These are phyloP conservation scores for Rhinatrema bivittatum DNA, from an alignment of 2,797 vertebrate genomes.

Conservation along the genomic window DNA sequence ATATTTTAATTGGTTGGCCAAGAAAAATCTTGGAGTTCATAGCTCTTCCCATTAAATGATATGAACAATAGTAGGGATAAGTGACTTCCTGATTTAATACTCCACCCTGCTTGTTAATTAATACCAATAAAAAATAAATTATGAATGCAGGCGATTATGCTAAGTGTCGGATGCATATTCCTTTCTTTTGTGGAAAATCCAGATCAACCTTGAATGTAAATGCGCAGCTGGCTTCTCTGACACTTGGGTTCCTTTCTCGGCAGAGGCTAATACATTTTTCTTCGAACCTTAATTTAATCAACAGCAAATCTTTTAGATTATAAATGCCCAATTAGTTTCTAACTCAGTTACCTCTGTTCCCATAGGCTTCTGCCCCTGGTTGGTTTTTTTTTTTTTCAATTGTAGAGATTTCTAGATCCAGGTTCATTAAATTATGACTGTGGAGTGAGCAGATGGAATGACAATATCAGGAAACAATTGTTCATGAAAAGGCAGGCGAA, in stretches of 20 bases:
- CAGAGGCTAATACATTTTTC: slow-evolving; percentile 36
- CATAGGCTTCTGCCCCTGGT: not conserved
- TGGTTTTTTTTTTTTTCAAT: no score
- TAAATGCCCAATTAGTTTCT: slow-evolving; percentile 27
- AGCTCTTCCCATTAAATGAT: no score
- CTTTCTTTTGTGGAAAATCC: slow-evolving; percentile 31
- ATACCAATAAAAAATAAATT: slow-evolving; percentile 26
- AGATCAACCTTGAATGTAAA: slow-evolving; percentile 40
- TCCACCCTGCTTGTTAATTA: slow-evolving; percentile 10
- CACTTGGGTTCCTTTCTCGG: slow-evolving; percentile 36
- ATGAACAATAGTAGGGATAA: no score
- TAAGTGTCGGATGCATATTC: slow-evolving; percentile 43
- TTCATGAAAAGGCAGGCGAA: no score
- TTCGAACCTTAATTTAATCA: slow-evolving; percentile 41
- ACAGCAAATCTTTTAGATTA: slow-evolving; percentile 33
- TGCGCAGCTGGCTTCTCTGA: slow-evolving; percentile 42
- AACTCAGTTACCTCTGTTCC: slow-evolving; percentile 25
- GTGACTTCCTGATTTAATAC: not conserved
- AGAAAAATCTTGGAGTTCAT: no score
- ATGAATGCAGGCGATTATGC: slow-evolving; percentile 34
- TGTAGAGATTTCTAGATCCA: no score
- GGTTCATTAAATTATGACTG: no score
- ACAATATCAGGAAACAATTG: no score
- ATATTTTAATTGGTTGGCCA: no score
- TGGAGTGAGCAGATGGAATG: no score